These are phyloP conservation scores for Nomia melanderi DNA, from an alignment of 1,140 invertebrate species.

Conservation along the genomic window DNA sequence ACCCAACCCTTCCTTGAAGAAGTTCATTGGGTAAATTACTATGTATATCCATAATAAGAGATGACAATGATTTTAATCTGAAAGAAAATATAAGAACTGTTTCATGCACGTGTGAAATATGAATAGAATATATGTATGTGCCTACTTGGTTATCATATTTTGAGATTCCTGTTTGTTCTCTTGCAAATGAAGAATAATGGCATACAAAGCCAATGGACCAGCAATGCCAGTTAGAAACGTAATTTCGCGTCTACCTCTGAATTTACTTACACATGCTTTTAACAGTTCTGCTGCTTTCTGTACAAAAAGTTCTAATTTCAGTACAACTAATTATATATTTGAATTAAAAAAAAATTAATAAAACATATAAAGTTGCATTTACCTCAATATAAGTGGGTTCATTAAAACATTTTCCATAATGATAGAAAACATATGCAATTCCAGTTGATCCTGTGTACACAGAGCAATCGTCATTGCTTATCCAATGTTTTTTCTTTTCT, in stretches of 20 bases:
- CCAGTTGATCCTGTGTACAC: slow-evolving; percentile 82
- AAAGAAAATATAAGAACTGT: slow-evolving; percentile 20
- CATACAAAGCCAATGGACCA: slow-evolving; percentile 87
- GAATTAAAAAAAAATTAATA: background rate
- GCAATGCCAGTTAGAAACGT: slow-evolving; percentile 91
- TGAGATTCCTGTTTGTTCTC: slow-evolving; percentile 77
- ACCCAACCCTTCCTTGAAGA: slow-evolving; percentile 92
- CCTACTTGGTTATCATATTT: slow-evolving; percentile 80
- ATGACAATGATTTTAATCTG: slow-evolving; percentile 82
- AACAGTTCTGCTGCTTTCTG: slow-evolving; percentile 81
- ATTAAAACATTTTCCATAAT: slow-evolving; percentile 75
- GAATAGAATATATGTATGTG: slow-evolving; percentile 16
- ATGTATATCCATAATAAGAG: slow-evolving; percentile 79
- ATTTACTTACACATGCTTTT: slow-evolving; percentile 74
- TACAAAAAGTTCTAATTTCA: slow-evolving; percentile 51
- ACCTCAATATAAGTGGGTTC: slow-evolving; percentile 64
- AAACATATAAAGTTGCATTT: slow-evolving; percentile 23
- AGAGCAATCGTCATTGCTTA: slow-evolving; percentile 73
- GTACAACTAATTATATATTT: slow-evolving; percentile 41
- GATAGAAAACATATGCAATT: slow-evolving; percentile 81
- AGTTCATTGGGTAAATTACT: slow-evolving; percentile 88
- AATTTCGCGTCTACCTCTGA: slow-evolving; percentile 79
- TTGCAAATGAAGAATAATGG: slow-evolving; percentile 84
- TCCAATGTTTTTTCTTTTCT: slow-evolving; percentile 66
- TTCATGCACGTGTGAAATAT: slow-evolving; percentile 8